phyloP scores from a whole-genome alignment of 2,113 vertebrate species.

The Stigmatopora nigra region DNA sequence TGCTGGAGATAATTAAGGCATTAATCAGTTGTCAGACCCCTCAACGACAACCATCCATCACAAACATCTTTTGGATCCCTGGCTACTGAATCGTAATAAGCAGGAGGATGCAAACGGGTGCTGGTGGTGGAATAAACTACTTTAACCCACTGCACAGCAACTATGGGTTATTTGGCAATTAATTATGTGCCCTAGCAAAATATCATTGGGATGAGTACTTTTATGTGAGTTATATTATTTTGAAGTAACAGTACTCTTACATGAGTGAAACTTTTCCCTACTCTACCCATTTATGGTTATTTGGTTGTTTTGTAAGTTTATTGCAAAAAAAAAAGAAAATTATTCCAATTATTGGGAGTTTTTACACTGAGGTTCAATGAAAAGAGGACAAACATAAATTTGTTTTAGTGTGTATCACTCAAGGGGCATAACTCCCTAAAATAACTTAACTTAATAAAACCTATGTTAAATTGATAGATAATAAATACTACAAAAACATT shows the following conservation, averaged over 20 bases:
- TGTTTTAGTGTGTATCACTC: background rate
- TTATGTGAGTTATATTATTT: too few relatives aligned
- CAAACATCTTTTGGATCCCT: conserved; percentile 56
- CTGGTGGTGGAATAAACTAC: conserved; percentile 52
- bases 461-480: background rate
- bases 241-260: too few relatives aligned
- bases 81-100: conserved; percentile 64
- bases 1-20: conserved; percentile 75
- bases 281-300: background rate
- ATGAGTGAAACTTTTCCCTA: too few relatives aligned
- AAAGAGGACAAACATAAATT: background rate
- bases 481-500: conserved; percentile 8
- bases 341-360: background rate
- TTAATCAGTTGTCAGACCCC: conserved; percentile 74
- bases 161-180: conserved; percentile 35
- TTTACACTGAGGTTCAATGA: background rate
- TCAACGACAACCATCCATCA: conserved; percentile 71
- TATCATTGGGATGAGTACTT: background rate
- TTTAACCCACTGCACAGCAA: conserved; percentile 34
- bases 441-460: background rate
- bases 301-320: too few relatives aligned
- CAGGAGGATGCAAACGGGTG: conserved; percentile 50
- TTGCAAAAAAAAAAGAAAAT: too few relatives aligned
- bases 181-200: background rate
- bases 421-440: background rate